phyloP scores from a whole-genome alignment of 1,140 invertebrate genomes.

The Acyrthosiphon pisum region DNA sequence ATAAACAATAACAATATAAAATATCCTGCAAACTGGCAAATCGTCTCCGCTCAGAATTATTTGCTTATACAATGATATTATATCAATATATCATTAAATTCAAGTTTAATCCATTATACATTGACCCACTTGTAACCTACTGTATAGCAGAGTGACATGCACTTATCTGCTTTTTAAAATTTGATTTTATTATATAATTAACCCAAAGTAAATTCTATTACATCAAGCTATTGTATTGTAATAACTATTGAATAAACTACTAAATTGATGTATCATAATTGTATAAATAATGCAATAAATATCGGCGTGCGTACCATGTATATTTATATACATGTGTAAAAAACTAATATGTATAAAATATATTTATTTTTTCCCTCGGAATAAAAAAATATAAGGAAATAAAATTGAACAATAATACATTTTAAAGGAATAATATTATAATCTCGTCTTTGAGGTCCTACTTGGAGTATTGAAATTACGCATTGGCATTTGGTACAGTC shows the following conservation, averaged over 20 bases:
- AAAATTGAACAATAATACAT: constrained; percentile 45
- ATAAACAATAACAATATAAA: too few relatives aligned
- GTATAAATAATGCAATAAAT: too few relatives aligned
- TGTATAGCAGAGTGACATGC: too few relatives aligned
- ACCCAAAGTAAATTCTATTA: not conserved
- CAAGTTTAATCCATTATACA: too few relatives aligned
- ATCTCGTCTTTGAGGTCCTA: not conserved
- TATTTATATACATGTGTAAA: not conserved
- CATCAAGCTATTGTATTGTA: not conserved
- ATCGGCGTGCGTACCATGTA: not conserved
- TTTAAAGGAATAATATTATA: constrained; percentile 42
- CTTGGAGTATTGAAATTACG: constrained; percentile 43
- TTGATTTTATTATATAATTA: not conserved
- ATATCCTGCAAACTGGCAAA: too few relatives aligned
- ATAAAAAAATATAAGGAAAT: not conserved
- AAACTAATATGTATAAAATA: not conserved
- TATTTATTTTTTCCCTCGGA: not conserved
- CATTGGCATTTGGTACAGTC: constrained; percentile 50
- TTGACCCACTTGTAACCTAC: too few relatives aligned
- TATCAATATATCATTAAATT: too few relatives aligned
- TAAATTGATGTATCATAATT: too few relatives aligned
- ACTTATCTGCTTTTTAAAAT: not conserved
- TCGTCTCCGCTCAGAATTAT: too few relatives aligned
- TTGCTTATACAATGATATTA: too few relatives aligned
- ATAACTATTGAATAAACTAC: not conserved